Base-by-base conservation (phyloP, 2,113 vertebrate genomes). In the Pterophyllum scalare region DNA sequence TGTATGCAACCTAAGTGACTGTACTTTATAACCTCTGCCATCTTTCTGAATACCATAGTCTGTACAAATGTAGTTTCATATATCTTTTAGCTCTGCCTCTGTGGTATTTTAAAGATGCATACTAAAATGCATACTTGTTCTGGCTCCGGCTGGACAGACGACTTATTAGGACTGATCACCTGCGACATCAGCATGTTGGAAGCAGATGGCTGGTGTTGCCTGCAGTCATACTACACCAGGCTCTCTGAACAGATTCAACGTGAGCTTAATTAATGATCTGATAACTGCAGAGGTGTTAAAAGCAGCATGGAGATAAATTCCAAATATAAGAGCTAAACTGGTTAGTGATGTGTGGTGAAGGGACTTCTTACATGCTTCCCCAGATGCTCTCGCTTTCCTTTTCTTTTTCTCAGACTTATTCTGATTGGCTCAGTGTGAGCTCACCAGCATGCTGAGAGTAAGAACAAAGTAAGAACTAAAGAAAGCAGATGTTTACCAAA, bases 241-340 rank as follows among this genome's bases (percentile, higher is more conserved):
- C 84, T 82, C 82, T 79, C 77, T 78, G 79, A 77, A 81, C 85
- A 81, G 75, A 88, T 89, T 87, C 59, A 60, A 82, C 88, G 84
- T 57, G 65, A 90, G 92, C 87, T 88, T 92, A 92, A 91, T 93
- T 92, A 91, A 91, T 85, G 83, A 85, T 87, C 76, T 88, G 79
- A 91, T 92, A 91, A 89, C 75, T 81, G 78, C 81, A 87, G 92
- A 88, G 75, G 86, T n/a, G 31, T 87, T 72, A 72, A 54, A 72
- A 54, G 26, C 26, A 33, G 46, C 26, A 72, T 1, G 24, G 80
- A 92, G 82, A 84, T 64, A 54, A 79, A 84, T 87, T 80, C 65
- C 75, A 83, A 82, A 89, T 62, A 38, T 74, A 62, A 65, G 60
- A 67, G 61, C 80, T 79, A 70, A 89, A 85, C 70, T 75, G 59